phyloP scores from a whole-genome alignment of 1,140 invertebrate species.

The Drosophila funebris region DNA sequence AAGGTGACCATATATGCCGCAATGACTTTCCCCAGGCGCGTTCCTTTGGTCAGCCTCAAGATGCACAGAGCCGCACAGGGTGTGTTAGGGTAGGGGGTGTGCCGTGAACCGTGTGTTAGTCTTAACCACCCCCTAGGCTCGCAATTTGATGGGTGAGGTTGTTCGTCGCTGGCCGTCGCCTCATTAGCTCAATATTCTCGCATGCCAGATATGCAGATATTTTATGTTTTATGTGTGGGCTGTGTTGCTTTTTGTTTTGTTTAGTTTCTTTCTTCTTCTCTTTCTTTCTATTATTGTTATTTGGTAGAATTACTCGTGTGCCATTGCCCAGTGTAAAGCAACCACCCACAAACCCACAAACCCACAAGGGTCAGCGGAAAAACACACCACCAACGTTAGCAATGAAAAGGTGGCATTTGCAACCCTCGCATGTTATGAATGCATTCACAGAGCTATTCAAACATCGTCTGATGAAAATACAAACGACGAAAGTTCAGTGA shows the following conservation, averaged over 20 bases:
- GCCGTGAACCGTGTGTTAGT: neutral
- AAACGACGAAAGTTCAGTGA: slow-evolving; percentile 4
- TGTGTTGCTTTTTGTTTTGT: slow-evolving; percentile 31
- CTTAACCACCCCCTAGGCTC: slow-evolving; percentile 24
- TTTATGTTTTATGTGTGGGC: slow-evolving; percentile 24
- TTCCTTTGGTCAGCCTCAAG: slow-evolving; percentile 32
- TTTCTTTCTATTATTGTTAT: no score
- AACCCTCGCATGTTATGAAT: slow-evolving; percentile 49
- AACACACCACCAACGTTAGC: slow-evolving; percentile 42
- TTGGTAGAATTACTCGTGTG: neutral
- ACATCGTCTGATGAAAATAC: neutral
- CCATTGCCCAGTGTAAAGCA: neutral
- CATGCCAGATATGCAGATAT: slow-evolving; percentile 51
- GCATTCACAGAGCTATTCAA: slow-evolving; percentile 27
- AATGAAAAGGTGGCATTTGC: slow-evolving; percentile 26
- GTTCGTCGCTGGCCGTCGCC: slow-evolving; percentile 26
- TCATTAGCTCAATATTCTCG: slow-evolving; percentile 71
- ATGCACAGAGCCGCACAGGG: neutral
- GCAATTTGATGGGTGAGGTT: slow-evolving; percentile 45
- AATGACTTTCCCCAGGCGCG: neutral
- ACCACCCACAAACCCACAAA: no score
- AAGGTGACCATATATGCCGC: slow-evolving; percentile 62
- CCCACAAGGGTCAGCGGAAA: slow-evolving; percentile 40
- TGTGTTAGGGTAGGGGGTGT: no score
- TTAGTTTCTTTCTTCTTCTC: neutral